A percentile compares a stretch with the other conserved stretches of the same genome.
phyloP scores from a whole-genome alignment of 64 coral and sea anemone genomes.

The Montipora cactus region DNA sequence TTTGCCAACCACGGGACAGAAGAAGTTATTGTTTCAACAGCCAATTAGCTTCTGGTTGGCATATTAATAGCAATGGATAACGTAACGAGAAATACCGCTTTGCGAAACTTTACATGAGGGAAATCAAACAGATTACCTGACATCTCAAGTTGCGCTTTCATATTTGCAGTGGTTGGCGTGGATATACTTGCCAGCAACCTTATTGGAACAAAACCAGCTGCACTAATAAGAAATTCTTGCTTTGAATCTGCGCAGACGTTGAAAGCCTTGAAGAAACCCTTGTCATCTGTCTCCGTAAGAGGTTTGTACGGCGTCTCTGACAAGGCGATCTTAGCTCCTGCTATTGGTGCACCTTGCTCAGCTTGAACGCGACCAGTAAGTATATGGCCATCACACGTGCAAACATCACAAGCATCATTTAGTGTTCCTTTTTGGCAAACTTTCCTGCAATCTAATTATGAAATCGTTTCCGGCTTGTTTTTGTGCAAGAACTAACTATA shows the following conservation, averaged over 20 bases:
- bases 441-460: conserved; percentile 20
- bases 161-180: not conserved
- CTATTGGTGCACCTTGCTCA: not conserved
- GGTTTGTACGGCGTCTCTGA: conserved; percentile 32
- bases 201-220: conserved; percentile 30
- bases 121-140: not conserved
- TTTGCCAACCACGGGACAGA: no score
- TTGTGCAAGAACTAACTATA: no score
- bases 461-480: no score
- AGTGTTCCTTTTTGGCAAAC: conserved; percentile 36
- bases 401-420: conserved; percentile 26
- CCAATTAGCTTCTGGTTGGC: no score
- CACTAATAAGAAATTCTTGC: not conserved
- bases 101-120: no score
- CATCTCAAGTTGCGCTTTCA: not conserved
- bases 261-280: conserved; percentile 24
- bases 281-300: conserved; percentile 26
- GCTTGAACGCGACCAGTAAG: conserved; percentile 29
- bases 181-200: not conserved
- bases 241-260: not conserved
- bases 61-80: no score
- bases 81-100: no score
- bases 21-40: no score
- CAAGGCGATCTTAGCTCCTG: conserved; percentile 16
- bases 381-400: conserved; percentile 33